These are phyloP conservation scores for Muntiacus reevesi DNA, from an alignment of 2,113 vertebrate species.

Conservation along the genomic window DNA sequence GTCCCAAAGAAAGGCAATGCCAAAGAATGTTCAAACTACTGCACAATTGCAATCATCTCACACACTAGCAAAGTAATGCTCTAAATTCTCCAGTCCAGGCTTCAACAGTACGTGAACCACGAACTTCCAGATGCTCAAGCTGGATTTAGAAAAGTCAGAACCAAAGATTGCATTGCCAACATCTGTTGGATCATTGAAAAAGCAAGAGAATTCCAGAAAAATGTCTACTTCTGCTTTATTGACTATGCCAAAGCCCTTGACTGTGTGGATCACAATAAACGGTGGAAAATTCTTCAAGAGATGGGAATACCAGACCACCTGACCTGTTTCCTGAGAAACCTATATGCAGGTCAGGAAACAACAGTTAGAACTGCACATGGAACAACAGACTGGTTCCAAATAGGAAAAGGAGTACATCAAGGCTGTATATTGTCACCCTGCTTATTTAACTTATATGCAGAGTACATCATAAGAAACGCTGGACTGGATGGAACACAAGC, in stretches of 20 bases:
- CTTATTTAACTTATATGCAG: background rate
- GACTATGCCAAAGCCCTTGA: background rate
- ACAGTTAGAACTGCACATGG: background rate
- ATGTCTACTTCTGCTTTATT: background rate
- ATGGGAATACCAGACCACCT: background rate
- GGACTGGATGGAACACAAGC: background rate
- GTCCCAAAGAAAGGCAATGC: background rate
- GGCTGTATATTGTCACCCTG: background rate
- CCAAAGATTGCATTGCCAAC: background rate
- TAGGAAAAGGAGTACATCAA: background rate
- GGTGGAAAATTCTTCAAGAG: background rate
- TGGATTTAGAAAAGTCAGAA: background rate
- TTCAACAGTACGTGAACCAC: background rate
- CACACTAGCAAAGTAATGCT: background rate
- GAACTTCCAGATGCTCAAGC: background rate
- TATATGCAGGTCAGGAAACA: background rate
- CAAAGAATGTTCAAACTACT: background rate
- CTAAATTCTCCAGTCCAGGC: background rate
- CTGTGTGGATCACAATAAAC: background rate
- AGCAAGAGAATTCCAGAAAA: background rate
- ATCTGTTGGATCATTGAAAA: rapidly evolving
- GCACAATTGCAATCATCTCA: background rate
- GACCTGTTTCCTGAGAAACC: background rate
- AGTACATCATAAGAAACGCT: background rate
- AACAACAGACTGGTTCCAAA: background rate